phyloP scores from a whole-genome alignment of 1,140 invertebrate species.

The Aphidius ervi region DNA sequence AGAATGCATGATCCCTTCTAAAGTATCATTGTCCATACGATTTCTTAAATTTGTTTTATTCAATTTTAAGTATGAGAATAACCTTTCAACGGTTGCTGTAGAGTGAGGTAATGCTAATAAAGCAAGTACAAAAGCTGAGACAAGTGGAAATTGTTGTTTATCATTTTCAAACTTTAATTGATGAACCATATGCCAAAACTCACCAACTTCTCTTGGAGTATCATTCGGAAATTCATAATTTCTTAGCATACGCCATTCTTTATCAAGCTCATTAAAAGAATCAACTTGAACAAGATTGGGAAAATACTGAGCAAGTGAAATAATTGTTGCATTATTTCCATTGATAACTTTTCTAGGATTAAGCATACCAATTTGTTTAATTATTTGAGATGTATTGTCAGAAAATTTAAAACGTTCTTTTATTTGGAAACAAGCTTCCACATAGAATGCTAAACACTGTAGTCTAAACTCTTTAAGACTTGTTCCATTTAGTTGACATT shows the following conservation, averaged over 20 bases:
- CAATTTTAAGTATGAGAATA: slow-evolving; percentile 22
- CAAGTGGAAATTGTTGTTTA: slow-evolving; percentile 19
- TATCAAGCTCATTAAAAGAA: slow-evolving; percentile 8
- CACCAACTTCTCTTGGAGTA: slow-evolving; percentile 2
- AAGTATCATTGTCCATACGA: slow-evolving; percentile 10
- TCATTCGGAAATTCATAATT: slow-evolving; percentile 17
- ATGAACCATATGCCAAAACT: slow-evolving; percentile 23
- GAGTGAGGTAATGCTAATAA: slow-evolving; percentile 19
- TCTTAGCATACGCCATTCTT: slow-evolving; percentile 19
- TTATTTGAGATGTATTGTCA: neutral
- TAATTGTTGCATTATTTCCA: slow-evolving; percentile 8
- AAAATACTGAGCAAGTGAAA: slow-evolving; percentile 4
- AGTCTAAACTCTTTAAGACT: neutral
- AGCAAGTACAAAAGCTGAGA: slow-evolving; percentile 17
- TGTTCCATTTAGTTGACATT: neutral
- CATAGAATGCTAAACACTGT: slow-evolving; percentile 9
- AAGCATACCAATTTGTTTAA: slow-evolving; percentile 3
- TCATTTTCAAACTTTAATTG: slow-evolving; percentile 10
- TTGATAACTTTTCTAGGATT: slow-evolving; percentile 17
- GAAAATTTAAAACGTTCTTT: slow-evolving; percentile 5
- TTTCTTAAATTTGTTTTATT: slow-evolving; percentile 24
- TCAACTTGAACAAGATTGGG: neutral
- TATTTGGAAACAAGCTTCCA: neutral
- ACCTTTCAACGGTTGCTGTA: slow-evolving; percentile 21
- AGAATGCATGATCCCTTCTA: slow-evolving; percentile 16